These are phyloP conservation scores for Drosophila anceps DNA, from an alignment of 2,888 invertebrate genomes.

Conservation along the genomic window DNA sequence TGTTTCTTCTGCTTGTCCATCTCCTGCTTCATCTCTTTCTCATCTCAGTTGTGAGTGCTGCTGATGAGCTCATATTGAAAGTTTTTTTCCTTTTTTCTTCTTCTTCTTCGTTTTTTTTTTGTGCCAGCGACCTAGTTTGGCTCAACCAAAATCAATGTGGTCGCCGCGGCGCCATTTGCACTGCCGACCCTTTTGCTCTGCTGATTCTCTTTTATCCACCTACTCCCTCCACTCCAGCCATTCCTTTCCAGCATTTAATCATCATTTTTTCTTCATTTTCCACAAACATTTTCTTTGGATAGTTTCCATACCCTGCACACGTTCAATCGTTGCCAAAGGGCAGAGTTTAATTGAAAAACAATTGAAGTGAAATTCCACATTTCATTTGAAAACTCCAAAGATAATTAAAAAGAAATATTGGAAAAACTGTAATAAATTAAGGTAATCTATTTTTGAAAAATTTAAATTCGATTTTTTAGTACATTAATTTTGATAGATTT, in stretches of 20 bases:
- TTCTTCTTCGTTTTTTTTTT: slow-evolving; percentile 40
- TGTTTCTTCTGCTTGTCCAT: neutral
- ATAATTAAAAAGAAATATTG: neutral
- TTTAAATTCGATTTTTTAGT: neutral
- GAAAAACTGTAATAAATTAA: neutral
- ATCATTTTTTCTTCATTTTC: slow-evolving; percentile 37
- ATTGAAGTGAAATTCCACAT: neutral
- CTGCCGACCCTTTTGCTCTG: slow-evolving; percentile 69
- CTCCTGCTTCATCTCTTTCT: slow-evolving; percentile 12
- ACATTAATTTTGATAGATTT: neutral
- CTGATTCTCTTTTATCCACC: slow-evolving; percentile 29
- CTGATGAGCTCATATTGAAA: slow-evolving; percentile 79
- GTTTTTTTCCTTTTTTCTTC: slow-evolving; percentile 35
- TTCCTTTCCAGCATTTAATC: slow-evolving; percentile 37
- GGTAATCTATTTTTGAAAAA: neutral
- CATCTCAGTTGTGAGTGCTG: slow-evolving; percentile 44
- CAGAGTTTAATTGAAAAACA: slow-evolving; percentile 9
- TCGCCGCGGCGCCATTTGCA: slow-evolving; percentile 78
- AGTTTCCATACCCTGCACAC: slow-evolving; percentile 14
- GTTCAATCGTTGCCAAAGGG: neutral
- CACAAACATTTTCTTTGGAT: slow-evolving; percentile 36
- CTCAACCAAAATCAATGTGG: slow-evolving; percentile 82
- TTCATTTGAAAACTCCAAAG: neutral
- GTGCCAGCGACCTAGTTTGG: slow-evolving; percentile 79
- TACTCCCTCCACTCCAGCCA: neutral